Evolutionary conservation across 2,113 vertebrate genomes (phyloP).

Genomic region (Pseudopodoces humilis): DNA sequence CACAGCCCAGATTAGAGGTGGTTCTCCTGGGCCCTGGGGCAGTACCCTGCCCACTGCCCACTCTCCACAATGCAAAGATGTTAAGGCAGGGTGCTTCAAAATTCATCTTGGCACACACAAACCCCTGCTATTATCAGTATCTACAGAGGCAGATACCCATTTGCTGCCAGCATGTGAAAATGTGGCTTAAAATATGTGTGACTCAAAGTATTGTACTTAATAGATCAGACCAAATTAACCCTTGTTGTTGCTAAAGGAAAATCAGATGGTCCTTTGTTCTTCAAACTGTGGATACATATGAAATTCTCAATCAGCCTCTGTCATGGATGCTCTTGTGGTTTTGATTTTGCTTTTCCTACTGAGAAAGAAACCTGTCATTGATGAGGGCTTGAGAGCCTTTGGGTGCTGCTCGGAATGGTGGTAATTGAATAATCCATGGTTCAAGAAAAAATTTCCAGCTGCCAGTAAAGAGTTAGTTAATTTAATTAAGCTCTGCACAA

Average conservation of each 20-base stretch:
- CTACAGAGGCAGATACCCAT: not conserved
- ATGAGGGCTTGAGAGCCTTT: not conserved
- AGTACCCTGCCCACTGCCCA: not conserved
- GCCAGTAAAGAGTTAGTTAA: not conserved
- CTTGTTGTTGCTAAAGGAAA: not conserved
- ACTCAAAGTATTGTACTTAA: not conserved
- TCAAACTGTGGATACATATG: not conserved
- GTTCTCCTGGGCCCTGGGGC: not conserved
- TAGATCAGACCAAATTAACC: not conserved
- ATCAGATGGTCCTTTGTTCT: not conserved
- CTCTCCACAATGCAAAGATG: not conserved
- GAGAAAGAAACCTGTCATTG: not conserved
- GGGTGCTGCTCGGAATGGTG: not conserved
- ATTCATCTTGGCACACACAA: not conserved
- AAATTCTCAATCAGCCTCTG: not conserved
- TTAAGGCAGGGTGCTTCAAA: not conserved
- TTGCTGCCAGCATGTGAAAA: not conserved
- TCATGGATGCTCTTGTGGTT: not conserved
- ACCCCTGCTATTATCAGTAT: not conserved
- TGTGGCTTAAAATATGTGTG: rapidly evolving
- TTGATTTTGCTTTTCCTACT: not conserved
- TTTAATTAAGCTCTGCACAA: not conserved
- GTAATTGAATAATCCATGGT: not conserved
- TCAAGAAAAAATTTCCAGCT: not conserved
- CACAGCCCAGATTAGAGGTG: not conserved